Evolutionary conservation across 2,113 vertebrate species (phyloP), one percentile per base, ranked within the genome.

Genomic region (Bufo bufo): DNA sequence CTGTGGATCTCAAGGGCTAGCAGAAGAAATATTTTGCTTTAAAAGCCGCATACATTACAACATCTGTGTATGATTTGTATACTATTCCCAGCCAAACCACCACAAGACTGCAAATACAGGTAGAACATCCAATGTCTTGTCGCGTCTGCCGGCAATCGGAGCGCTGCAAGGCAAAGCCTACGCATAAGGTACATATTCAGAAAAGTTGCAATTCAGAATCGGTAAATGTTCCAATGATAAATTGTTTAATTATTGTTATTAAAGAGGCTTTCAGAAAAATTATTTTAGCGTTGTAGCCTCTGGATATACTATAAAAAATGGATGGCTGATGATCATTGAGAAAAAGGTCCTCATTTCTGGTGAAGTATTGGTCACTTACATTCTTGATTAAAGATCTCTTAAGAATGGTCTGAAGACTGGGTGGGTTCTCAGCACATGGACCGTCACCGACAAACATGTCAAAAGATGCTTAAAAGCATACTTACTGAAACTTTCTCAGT

Each of bases 31-130:
- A 81, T 81, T 85, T 75, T 86, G 58, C 56, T 65, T 65, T 86
- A 77, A 77, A 65, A 77, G 58, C 59, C 74, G 59, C 20, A 50
- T 78, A 77, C 59, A 78, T 61, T 77, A 47, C n/a, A 78, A 86
- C 85, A 86, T 86, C 72, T 77, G 85, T 54, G 58, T 66, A 63
- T 66, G 77, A 86, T 86, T 86, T 86, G 45, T 78, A 50, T 3
- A 11, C n/a, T 17, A 78, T 33, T 52, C 19, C 61, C 43, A 75
- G 66, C 66, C 14, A 75, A 74, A 58, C 23, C 69, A 45, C 82
- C 63, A 58, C 50, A 71, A 59, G 23, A 43, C 78, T 59, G n/a
- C 14, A 61, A 59, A 59, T 59, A 81, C 23, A 81, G 54, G 56
- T 43, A 59, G 54, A 61, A 17, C 45, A 59, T 45, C 23, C 78